A percentile compares a stretch with the other conserved stretches of the same genome.
Conservation (phyloP, 2,888 invertebrate species). For the Congeria kusceri region DNA sequence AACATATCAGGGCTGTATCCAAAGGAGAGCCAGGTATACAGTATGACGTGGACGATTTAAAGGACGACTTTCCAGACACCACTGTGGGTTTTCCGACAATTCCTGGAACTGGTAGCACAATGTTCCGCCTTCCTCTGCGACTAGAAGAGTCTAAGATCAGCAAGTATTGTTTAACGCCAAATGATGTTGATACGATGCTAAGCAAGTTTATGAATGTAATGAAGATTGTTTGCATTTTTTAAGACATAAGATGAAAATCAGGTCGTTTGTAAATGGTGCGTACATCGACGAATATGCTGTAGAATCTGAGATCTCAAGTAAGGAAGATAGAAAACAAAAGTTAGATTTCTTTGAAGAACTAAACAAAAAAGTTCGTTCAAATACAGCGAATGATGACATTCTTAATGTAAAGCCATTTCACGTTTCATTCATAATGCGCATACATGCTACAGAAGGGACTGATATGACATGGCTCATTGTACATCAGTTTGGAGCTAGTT, state of each 20-base stretch:
- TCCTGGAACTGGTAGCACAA: conserved; percentile 62
- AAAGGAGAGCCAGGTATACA: conserved; percentile 23
- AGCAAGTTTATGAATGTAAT: conserved; percentile 70
- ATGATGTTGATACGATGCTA: conserved; percentile 64
- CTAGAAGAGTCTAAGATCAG: conserved; percentile 71
- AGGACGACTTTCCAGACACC: conserved; percentile 18
- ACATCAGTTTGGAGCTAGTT: conserved; percentile 70
- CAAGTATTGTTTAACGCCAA: conserved; percentile 45
- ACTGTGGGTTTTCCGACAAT: conserved; percentile 1
- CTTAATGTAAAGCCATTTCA: too few relatives aligned
- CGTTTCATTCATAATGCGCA: conserved; percentile 12
- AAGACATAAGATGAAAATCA: conserved; percentile 70
- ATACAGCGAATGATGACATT: too few relatives aligned
- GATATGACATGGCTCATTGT: conserved; percentile 68
- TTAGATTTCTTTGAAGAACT: neutral
- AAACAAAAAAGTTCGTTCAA: neutral
- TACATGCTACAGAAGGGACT: conserved; percentile 3
- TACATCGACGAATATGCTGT: conserved; percentile 32
- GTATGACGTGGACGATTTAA: conserved; percentile 19
- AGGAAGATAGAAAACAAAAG: neutral
- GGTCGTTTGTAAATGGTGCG: conserved; percentile 29
- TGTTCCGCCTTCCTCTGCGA: conserved; percentile 82
- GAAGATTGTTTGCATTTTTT: conserved; percentile 77
- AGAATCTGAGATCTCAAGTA: conserved; percentile 1
- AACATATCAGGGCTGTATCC: conserved; percentile 25